These are phyloP conservation scores for Cheilosia vulpina DNA, from an alignment of 2,888 invertebrate species.

Conservation along the genomic window DNA sequence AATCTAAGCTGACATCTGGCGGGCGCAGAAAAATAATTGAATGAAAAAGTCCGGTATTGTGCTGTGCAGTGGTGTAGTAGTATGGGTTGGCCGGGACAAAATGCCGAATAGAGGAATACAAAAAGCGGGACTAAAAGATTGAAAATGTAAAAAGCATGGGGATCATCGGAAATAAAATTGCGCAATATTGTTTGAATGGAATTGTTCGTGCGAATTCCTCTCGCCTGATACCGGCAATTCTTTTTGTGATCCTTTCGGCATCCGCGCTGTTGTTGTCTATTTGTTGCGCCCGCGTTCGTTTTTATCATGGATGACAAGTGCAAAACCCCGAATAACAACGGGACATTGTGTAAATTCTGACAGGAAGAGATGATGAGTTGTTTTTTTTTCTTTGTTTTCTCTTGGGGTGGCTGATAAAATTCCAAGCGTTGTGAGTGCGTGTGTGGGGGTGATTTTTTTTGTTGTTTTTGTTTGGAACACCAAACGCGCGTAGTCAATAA, in stretches of 20 bases:
- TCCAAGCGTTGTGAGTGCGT: background rate
- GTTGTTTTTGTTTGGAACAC: no score
- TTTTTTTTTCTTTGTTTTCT: background rate
- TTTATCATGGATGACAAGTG: slow-evolving; percentile 45
- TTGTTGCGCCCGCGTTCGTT: slow-evolving; percentile 35
- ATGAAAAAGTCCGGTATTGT: slow-evolving; percentile 46
- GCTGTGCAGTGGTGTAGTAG: background rate
- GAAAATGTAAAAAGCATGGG: slow-evolving; percentile 35
- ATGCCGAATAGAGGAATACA: slow-evolving; percentile 25
- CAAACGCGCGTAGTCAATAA: slow-evolving; percentile 26
- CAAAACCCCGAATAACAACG: slow-evolving; percentile 45
- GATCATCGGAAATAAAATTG: slow-evolving; percentile 51
- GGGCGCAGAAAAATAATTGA: slow-evolving; percentile 46
- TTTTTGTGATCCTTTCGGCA: slow-evolving; percentile 21
- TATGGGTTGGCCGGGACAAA: background rate
- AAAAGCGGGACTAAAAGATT: slow-evolving; percentile 19
- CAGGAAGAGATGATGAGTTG: slow-evolving; percentile 19
- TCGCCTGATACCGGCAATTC: background rate
- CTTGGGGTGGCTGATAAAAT: background rate
- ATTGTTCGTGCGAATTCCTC: slow-evolving; percentile 36
- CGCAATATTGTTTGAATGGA: slow-evolving; percentile 36
- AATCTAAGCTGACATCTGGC: slow-evolving; percentile 66
- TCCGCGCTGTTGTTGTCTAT: slow-evolving; percentile 25
- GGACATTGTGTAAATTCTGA: slow-evolving; percentile 42
- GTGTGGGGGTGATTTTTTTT: background rate